Evolutionary conservation across 1,140 invertebrate genomes (phyloP).

Genomic region (Xylocopa sonorina): DNA sequence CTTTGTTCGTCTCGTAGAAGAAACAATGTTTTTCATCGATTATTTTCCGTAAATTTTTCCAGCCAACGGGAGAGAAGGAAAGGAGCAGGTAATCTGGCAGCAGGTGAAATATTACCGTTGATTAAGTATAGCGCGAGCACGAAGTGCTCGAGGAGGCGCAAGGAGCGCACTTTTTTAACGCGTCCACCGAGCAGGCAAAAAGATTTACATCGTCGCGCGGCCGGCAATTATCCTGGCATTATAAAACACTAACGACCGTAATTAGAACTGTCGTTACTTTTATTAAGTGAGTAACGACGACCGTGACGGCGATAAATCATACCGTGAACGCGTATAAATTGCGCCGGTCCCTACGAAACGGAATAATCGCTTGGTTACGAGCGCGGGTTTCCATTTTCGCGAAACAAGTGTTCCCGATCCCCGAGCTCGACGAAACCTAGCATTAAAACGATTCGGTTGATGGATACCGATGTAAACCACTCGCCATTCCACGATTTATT

Average conservation of each 20-base stretch:
- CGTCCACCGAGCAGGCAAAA: neutral
- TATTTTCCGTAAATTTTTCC: too few relatives aligned
- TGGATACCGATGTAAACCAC: neutral
- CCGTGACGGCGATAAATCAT: constrained; percentile 48
- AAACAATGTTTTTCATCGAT: too few relatives aligned
- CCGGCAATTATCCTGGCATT: constrained; percentile 30
- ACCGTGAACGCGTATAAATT: constrained; percentile 36
- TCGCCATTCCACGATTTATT: constrained; percentile 1
- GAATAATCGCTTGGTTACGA: constrained; percentile 26
- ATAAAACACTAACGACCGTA: constrained; percentile 45
- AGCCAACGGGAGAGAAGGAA: too few relatives aligned
- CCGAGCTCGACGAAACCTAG: neutral
- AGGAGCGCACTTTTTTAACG: constrained; percentile 13
- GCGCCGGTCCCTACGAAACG: constrained; percentile 1
- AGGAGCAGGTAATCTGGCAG: neutral
- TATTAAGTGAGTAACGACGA: constrained; percentile 37
- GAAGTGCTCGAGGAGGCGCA: neutral
- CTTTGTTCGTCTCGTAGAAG: too few relatives aligned
- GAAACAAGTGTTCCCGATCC: neutral
- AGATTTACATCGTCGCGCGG: constrained; percentile 33
- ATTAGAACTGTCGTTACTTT: constrained; percentile 52
- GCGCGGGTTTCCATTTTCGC: constrained; percentile 12
- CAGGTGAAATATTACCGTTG: neutral
- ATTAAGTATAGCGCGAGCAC: neutral
- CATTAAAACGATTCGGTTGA: too few relatives aligned